Evolutionary conservation across 2,113 vertebrate species (phyloP), one percentile per base, ranked within the genome.

Genomic region (Carassius auratus): DNA sequence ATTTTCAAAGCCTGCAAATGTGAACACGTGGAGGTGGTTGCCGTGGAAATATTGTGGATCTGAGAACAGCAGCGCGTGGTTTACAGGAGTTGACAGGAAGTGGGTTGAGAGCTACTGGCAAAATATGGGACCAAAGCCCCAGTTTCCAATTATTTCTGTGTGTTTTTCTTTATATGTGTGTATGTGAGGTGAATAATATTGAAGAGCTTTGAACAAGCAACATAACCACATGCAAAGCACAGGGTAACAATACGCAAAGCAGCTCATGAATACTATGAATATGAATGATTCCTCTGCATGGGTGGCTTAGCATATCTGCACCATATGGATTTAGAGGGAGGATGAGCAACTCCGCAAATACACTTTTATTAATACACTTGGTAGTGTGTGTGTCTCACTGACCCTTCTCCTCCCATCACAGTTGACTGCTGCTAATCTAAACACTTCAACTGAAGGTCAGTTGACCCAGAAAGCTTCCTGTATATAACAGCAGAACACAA

Each of bases 11-110:
- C 38, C 38, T 42, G 38, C 38, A 42, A 42, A 42, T 42, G 38
- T 7, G 38, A 8, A 42, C 80, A 36, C 7, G 38, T 81, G 71
- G 84, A 57, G 69, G 50, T 52, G 61, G 87, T 88, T 86, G 69
- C 76, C 85, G 76, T 69, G 82, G 85, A 88, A 88, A 88, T 83
- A 64, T n/a, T 81, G 76, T 76, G 42, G 68, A 78, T 73, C 68
- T 84, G 23, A 57, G 61, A 86, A 71, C 26, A 23, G 68, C 33
- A 76, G 59, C 5, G 8, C 45, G 55, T 19, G 19, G 59, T 50
- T 87, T 69, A 52, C 59, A 38, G 23, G 50, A 52, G 17, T 30
- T 52, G 23, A 73, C 74, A 36, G 48, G 33, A 59, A 30, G 66
- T 45, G 48, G 62, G 38, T 0, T 7, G 33, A 55, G 62, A 42